Evolutionary conservation across 1,140 invertebrate species (phyloP).

Genomic region (Metopolophium dirhodum): DNA sequence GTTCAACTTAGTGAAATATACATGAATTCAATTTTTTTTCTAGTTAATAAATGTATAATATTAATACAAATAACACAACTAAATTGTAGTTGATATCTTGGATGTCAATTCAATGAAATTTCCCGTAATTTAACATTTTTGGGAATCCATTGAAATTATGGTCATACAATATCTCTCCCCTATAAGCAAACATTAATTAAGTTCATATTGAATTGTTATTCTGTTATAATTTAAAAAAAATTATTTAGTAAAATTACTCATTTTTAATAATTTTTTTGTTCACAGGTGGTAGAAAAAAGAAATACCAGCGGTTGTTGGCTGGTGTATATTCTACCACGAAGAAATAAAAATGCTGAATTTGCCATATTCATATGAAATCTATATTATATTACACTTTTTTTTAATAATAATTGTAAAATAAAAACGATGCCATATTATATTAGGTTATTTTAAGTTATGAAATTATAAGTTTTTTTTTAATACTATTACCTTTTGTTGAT

Average conservation of each 20-base stretch:
- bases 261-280: neutral
- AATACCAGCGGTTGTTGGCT: constrained; percentile 48
- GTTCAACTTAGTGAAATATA: no score
- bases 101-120: no score
- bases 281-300: constrained; percentile 53
- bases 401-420: neutral
- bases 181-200: no score
- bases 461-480: neutral
- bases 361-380: constrained; percentile 1
- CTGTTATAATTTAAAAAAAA: no score
- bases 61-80: no score
- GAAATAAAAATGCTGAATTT: neutral
- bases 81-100: no score
- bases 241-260: neutral
- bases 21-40: no score
- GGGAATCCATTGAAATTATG: no score
- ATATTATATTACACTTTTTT: neutral
- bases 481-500: neutral
- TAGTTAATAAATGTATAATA: no score
- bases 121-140: no score
- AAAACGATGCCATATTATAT: constrained; percentile 51
- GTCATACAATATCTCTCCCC: no score
- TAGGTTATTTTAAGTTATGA: constrained; percentile 20
- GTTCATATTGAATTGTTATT: no score
- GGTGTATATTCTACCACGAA: constrained; percentile 50